Evolutionary conservation across 1,140 invertebrate species (phyloP).

Genomic region (Limonius californicus): DNA sequence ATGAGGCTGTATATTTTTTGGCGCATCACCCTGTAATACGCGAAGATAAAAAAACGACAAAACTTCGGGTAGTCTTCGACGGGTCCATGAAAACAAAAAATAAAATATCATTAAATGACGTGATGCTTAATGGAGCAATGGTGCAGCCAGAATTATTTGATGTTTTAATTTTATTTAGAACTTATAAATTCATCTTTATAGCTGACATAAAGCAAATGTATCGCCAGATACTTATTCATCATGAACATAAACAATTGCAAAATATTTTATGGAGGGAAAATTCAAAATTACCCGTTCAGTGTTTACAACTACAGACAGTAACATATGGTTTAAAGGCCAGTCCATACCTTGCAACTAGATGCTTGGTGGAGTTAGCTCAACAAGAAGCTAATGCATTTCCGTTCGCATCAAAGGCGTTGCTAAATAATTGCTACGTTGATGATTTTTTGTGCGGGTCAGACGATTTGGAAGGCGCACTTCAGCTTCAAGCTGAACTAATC

Average conservation of each 20-base stretch:
- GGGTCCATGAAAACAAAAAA: too few species aligned
- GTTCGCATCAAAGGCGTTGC: conserved; percentile 31
- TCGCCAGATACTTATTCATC: conserved; percentile 41
- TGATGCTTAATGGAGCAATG: too few species aligned
- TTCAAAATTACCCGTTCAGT: conserved; percentile 30
- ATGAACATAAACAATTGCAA: conserved; percentile 42
- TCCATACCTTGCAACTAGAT: conserved; percentile 43
- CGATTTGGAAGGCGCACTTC: conserved; percentile 3
- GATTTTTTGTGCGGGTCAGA: conserved; percentile 45
- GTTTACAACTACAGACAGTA: conserved; percentile 39
- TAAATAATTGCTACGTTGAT: conserved; percentile 49
- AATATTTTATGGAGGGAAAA: conserved; percentile 46
- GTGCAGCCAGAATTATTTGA: too few species aligned
- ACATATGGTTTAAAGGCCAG: conserved; percentile 36
- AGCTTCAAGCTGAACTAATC: conserved; percentile 9
- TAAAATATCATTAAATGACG: too few species aligned
- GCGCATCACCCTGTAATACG: too few species aligned
- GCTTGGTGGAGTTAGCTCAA: conserved; percentile 37
- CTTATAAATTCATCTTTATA: too few species aligned
- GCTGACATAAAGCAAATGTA: too few species aligned
- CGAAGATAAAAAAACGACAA: too few species aligned
- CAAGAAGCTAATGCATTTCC: conserved; percentile 32
- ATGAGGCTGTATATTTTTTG: too few species aligned
- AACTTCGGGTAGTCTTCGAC: too few species aligned
- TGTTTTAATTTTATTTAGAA: too few species aligned